These are phyloP conservation scores for Bombus huntii DNA, from an alignment of 1,140 invertebrate genomes.

Conservation along the genomic window DNA sequence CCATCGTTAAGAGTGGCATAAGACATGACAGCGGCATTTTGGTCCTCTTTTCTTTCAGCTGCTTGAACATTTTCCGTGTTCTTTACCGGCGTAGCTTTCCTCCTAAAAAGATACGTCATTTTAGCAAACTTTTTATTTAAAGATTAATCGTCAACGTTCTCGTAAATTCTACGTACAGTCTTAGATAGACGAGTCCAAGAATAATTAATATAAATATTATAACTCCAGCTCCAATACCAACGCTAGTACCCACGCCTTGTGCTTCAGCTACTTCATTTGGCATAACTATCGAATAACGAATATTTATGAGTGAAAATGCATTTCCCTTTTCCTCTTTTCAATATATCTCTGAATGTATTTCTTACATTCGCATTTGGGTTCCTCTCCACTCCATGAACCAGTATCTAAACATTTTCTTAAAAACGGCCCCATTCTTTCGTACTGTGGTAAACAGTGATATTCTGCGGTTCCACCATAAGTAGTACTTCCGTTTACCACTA, in stretches of 20 bases:
- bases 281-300: conserved; percentile 78
- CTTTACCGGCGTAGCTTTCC: conserved; percentile 92
- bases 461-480: conserved; percentile 91
- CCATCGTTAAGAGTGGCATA: conserved; percentile 90
- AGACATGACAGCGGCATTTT: conserved; percentile 93
- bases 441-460: conserved; percentile 94
- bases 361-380: conserved; percentile 89
- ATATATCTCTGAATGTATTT: background rate
- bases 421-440: conserved; percentile 91
- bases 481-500: conserved; percentile 92
- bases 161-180: conserved; percentile 85
- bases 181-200: conserved; percentile 89
- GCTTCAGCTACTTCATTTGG: conserved; percentile 84
- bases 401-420: conserved; percentile 91
- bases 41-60: conserved; percentile 91
- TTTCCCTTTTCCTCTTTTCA: background rate
- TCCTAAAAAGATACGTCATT: conserved; percentile 81
- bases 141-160: background rate
- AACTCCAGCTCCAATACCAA: conserved; percentile 90
- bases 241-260: conserved; percentile 88
- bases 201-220: conserved; percentile 90
- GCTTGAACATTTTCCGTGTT: conserved; percentile 94
- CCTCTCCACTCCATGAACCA: conserved; percentile 92
- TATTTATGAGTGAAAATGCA: background rate
- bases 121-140: background rate